These are phyloP conservation scores for Aradophagus sp. DNA, from an alignment of 1,140 invertebrate genomes.

Conservation along the genomic window DNA sequence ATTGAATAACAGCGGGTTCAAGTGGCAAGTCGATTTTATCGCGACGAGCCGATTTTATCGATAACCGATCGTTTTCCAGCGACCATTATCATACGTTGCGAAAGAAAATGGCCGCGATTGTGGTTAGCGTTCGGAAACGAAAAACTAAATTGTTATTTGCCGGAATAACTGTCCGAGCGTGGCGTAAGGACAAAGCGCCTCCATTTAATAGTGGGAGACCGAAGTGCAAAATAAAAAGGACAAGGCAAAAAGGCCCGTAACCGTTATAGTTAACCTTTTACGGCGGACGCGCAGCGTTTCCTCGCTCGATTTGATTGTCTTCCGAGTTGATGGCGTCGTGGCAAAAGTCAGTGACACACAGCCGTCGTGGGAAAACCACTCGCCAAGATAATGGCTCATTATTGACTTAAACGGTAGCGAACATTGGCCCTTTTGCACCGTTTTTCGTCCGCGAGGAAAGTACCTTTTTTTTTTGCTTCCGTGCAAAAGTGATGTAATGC, in stretches of 20 bases:
- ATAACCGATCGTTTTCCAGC: constrained; percentile 28
- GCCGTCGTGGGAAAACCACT: constrained; percentile 46
- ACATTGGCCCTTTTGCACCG: constrained; percentile 17
- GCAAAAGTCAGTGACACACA: constrained; percentile 50
- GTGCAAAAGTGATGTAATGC: too few relatives aligned
- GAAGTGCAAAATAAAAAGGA: constrained; percentile 33
- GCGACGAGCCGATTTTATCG: too few relatives aligned
- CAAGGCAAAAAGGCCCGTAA: constrained; percentile 36
- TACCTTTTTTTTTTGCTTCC: too few relatives aligned
- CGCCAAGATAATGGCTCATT: constrained; percentile 41
- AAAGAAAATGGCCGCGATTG: constrained; percentile 35
- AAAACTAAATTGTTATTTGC: constrained; percentile 36
- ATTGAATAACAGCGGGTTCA: constrained; percentile 14
- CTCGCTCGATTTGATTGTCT: constrained; percentile 52
- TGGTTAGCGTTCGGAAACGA: constrained; percentile 20
- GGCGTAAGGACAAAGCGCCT: constrained; percentile 7
- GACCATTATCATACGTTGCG: constrained; percentile 31
- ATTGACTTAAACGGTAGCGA: constrained; percentile 31
- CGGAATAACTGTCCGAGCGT: constrained; percentile 12
- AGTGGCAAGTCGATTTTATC: constrained; percentile 20
- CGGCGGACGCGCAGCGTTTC: constrained; percentile 42
- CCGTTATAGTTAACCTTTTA: constrained; percentile 53
- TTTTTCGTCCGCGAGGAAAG: too few relatives aligned
- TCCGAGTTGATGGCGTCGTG: constrained; percentile 44
- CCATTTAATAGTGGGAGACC: constrained; percentile 25